Evolutionary conservation across 2,113 vertebrate species (phyloP), one percentile per base, ranked within the genome.

Genomic region (Isichthys henryi): DNA sequence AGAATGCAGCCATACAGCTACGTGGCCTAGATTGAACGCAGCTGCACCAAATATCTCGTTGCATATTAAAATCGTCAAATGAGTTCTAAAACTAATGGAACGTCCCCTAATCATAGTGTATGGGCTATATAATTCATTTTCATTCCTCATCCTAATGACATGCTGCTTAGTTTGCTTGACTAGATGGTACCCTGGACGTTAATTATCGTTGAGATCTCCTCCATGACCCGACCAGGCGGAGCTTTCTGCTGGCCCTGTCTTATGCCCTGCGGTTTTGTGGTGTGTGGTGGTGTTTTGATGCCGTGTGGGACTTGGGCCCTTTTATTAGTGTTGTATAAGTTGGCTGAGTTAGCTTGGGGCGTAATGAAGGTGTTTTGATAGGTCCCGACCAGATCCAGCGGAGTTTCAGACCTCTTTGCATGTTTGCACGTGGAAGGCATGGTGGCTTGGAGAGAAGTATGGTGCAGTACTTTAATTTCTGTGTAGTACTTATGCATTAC

Each of bases 1-100:
- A 89, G 91, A 94, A 92, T 52, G 88, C 91, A 91, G 90, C 91
- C 91, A 91, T 74, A 4, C 87, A 90, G 91, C 89, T 90, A 77
- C 58, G n/a, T 90, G 92, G 91, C 86, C 90, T 87, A 66, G 70
- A 84, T 56, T n/a, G 56, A 87, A 88, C 91, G 89, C 86, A 77
- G 62, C 66, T 53, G 84, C 84, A 90, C 4, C 45, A 45, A 45
- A 19, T 80, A 66, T 43, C 35, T 87, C 23, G 19, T 86, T 19
- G 39, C 35, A 56, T 58, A 74, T 11, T 70, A 27, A 66, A 17
- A 17, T 88, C 43, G 23, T 3, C 46, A 9, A 4, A 35, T 88
- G 6, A 49, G 31, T 77, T 50, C 10, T 39, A 10, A 88, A 88
- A 50, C 13, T 48, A 39, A 50, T 50, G 15, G 0, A 48, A 13